These are phyloP conservation scores for Nasonovia ribisnigri DNA, from an alignment of 2,888 invertebrate genomes.

Conservation along the genomic window DNA sequence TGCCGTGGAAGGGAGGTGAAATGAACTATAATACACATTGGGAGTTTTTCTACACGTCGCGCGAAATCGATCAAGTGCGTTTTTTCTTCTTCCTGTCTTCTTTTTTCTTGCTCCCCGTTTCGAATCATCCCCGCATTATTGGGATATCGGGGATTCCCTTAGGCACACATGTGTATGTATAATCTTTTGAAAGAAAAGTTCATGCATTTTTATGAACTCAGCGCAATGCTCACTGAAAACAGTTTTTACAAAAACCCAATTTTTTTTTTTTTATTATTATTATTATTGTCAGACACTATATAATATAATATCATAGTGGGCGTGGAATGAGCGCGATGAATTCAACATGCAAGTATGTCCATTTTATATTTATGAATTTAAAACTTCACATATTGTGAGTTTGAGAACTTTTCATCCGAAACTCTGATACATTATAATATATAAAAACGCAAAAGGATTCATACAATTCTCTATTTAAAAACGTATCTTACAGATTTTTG, in stretches of 20 bases:
- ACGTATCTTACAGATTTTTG: background rate
- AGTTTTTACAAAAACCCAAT: background rate
- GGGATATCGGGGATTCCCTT: constrained; percentile 46
- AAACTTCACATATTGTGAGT: background rate
- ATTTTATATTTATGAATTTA: constrained; percentile 31
- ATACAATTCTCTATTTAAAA: background rate
- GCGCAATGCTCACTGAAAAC: background rate
- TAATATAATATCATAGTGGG: background rate
- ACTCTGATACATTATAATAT: background rate
- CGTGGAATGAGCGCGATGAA: background rate
- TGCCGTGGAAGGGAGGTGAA: background rate
- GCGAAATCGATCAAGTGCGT: constrained; percentile 21
- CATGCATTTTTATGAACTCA: constrained; percentile 47
- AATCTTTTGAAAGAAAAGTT: constrained; percentile 33
- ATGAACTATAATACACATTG: constrained; percentile 4
- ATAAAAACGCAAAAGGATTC: background rate
- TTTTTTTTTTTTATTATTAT: constrained; percentile 12
- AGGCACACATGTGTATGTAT: constrained; percentile 24
- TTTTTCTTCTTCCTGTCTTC: background rate
- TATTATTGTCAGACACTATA: constrained; percentile 15
- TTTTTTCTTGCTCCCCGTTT: background rate
- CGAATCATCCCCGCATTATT: constrained; percentile 18
- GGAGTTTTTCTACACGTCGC: constrained; percentile 5
- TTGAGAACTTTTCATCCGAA: background rate
- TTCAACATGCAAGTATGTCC: constrained; percentile 10